Evolutionary conservation across 2,797 vertebrate genomes (phyloP).

Genomic region (Premnoplex brunnescens): DNA sequence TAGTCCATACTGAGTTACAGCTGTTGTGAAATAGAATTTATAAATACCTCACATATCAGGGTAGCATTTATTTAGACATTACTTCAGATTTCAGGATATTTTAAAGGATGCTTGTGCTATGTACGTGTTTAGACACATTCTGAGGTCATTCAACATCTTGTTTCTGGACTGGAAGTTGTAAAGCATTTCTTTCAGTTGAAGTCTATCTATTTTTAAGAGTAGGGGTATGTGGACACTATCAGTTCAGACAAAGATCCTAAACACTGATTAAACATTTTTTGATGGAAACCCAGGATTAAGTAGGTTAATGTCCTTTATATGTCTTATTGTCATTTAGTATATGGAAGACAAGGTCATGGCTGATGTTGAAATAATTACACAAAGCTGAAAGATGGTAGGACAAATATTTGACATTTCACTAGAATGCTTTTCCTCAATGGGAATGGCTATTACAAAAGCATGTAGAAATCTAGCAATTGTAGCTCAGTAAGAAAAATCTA

Average conservation of each 20-base stretch:
- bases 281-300: neutral
- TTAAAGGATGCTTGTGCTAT: neutral
- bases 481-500: neutral
- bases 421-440: neutral
- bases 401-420: slow-evolving; percentile 19
- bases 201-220: neutral
- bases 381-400: neutral
- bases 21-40: neutral
- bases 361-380: neutral
- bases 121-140: neutral
- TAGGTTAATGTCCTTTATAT: neutral
- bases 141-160: neutral
- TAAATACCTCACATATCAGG: neutral
- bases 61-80: neutral
- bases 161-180: neutral
- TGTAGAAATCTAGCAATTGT: neutral
- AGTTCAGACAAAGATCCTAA: neutral
- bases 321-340: neutral
- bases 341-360: neutral
- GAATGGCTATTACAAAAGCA: neutral
- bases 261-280: neutral
- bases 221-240: neutral
- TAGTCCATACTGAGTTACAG: neutral
- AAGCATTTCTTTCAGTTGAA: neutral
- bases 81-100: neutral